A percentile compares a stretch with the other conserved stretches of the same genome.
Conservation (phyloP, 1,140 invertebrate genomes). For the Papilio dardanus region DNA sequence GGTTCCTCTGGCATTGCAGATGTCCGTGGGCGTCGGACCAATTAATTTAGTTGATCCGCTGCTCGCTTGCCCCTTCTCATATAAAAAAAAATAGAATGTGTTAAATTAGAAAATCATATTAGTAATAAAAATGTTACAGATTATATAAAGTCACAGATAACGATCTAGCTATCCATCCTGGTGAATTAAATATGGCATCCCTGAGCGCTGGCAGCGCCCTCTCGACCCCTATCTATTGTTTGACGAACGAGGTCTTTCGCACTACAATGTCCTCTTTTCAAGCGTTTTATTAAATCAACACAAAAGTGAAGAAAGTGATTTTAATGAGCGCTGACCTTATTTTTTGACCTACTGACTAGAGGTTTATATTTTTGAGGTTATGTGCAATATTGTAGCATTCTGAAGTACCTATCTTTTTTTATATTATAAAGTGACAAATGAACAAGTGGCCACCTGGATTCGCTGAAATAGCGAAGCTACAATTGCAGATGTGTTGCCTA, state of each 20-base stretch:
- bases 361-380: neutral
- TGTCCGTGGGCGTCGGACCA: too few relatives aligned
- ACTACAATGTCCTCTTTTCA: slow-evolving; percentile 25
- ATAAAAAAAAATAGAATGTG: too few relatives aligned
- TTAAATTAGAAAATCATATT: neutral
- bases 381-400: neutral
- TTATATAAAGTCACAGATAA: neutral
- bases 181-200: slow-evolving; percentile 17
- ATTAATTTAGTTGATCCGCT: too few relatives aligned
- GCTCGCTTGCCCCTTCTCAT: too few relatives aligned
- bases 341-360: neutral
- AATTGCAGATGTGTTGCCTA: too few relatives aligned
- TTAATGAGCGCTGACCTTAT: neutral
- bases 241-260: slow-evolving; percentile 25
- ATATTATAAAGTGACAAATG: too few relatives aligned
- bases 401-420: too few relatives aligned
- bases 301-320: slow-evolving; percentile 12
- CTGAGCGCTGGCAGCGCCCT: neutral
- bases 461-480: too few relatives aligned
- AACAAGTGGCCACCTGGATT: too few relatives aligned
- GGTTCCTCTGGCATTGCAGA: too few relatives aligned
- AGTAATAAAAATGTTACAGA: neutral
- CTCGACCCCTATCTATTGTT: slow-evolving; percentile 32
- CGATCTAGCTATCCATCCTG: slow-evolving; percentile 5
- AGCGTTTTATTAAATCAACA: slow-evolving; percentile 25